Evolutionary conservation across 2,113 vertebrate species (phyloP).

Genomic region (Poeciliopsis occidentalis): DNA sequence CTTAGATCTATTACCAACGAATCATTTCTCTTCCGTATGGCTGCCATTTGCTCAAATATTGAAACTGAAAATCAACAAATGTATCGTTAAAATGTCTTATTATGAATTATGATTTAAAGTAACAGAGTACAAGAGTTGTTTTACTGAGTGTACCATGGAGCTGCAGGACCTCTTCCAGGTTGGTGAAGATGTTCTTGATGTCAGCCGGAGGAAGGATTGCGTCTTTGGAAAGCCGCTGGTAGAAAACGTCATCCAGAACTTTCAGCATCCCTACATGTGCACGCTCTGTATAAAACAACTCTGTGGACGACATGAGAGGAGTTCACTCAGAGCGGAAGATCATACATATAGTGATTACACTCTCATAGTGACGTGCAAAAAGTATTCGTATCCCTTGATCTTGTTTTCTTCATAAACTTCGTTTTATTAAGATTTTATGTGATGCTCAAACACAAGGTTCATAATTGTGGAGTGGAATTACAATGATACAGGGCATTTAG

Average conservation of each 20-base stretch:
- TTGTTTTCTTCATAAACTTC: neutral
- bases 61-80: slow-evolving; percentile 79
- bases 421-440: no score
- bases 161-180: slow-evolving; percentile 94
- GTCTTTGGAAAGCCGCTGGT: slow-evolving; percentile 91
- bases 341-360: neutral
- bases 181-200: slow-evolving; percentile 92
- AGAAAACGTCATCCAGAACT: slow-evolving; percentile 94
- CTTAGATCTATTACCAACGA: slow-evolving; percentile 93
- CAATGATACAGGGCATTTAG: no score
- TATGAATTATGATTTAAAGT: neutral
- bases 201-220: slow-evolving; percentile 88
- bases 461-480: no score
- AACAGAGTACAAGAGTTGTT: neutral
- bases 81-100: slow-evolving; percentile 6
- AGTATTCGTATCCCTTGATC: neutral
- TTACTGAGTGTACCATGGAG: slow-evolving; percentile 84
- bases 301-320: slow-evolving; percentile 68
- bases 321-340: neutral
- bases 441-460: no score
- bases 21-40: slow-evolving; percentile 91
- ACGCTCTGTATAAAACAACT: slow-evolving; percentile 93
- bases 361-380: neutral
- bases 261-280: slow-evolving; percentile 92
- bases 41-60: slow-evolving; percentile 92